phyloP scores from a whole-genome alignment of 2,113 vertebrate genomes.

The Megaceryle torquata region DNA sequence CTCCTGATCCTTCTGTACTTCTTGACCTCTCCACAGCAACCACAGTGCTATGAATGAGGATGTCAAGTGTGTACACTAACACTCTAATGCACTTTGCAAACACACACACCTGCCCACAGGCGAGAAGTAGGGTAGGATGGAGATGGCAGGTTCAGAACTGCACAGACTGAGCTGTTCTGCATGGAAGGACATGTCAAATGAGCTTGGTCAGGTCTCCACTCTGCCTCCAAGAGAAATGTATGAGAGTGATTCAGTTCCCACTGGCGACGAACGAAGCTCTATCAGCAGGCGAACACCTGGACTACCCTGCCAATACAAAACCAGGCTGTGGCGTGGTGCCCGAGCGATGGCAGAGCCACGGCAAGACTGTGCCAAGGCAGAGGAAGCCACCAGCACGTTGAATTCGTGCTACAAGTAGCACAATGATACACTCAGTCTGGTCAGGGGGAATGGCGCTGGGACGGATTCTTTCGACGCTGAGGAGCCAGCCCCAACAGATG shows the following conservation, averaged over 20 bases:
- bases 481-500: background rate
- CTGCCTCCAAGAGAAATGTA: background rate
- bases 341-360: background rate
- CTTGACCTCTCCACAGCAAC: background rate
- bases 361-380: background rate
- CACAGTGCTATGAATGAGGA: background rate
- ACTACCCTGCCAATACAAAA: background rate
- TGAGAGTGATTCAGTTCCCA: background rate
- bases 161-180: background rate
- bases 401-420: background rate
- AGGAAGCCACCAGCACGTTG: background rate
- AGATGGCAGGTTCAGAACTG: background rate
- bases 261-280: background rate
- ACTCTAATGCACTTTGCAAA: background rate
- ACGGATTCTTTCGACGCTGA: background rate
- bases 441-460: fast-evolving
- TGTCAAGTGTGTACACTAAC: background rate
- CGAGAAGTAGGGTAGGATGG: fast-evolving
- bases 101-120: fast-evolving
- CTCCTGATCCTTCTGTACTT: background rate
- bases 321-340: background rate
- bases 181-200: background rate
- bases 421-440: fast-evolving
- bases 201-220: background rate
- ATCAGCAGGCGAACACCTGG: background rate